Percentiles rank a stretch among this genome's conserved stretches.
These are phyloP conservation scores for Drosophila sulfurigaster DNA, from an alignment of 1,140 invertebrate species.

Conservation along the genomic window DNA sequence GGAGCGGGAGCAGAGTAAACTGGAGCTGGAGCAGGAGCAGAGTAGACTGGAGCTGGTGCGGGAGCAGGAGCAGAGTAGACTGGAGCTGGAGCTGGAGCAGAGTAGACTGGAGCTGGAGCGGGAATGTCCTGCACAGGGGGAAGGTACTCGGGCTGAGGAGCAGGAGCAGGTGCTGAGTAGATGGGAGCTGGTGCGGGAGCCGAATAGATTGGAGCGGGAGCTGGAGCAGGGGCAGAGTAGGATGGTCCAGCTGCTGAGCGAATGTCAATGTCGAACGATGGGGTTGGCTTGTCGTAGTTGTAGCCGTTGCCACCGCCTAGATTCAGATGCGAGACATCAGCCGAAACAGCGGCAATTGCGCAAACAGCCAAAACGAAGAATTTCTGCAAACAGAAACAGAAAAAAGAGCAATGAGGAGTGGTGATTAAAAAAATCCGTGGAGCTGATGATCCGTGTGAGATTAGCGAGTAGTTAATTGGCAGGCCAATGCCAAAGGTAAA, in stretches of 20 bases:
- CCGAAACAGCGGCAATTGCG: slow-evolving; percentile 68
- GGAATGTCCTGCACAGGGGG: slow-evolving; percentile 29
- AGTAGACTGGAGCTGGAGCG: slow-evolving; percentile 34
- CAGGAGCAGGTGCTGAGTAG: slow-evolving; percentile 33
- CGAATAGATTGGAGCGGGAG: slow-evolving; percentile 56
- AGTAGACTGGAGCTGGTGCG: slow-evolving; percentile 32
- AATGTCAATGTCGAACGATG: slow-evolving; percentile 61
- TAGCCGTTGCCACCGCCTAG: slow-evolving; percentile 71
- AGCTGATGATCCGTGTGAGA: slow-evolving; percentile 20
- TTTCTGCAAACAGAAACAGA: slow-evolving; percentile 58
- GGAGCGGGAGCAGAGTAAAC: slow-evolving; percentile 40
- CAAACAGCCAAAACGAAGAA: slow-evolving; percentile 77
- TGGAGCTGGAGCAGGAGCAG: slow-evolving; percentile 40
- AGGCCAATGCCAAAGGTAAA: slow-evolving; percentile 56
- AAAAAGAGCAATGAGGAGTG: slow-evolving; percentile 2
- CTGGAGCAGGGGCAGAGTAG: slow-evolving; percentile 48
- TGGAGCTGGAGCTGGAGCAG: slow-evolving; percentile 40
- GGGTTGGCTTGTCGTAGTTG: slow-evolving; percentile 66
- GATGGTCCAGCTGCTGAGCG: slow-evolving; percentile 54
- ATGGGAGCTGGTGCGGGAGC: slow-evolving; percentile 31
- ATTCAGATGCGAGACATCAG: slow-evolving; percentile 74
- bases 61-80: slow-evolving; percentile 40
- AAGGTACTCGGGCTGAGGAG: slow-evolving; percentile 44
- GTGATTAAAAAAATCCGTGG: slow-evolving; percentile 26
- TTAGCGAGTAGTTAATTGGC: slow-evolving; percentile 44